phyloP scores from a whole-genome alignment of 2,797 vertebrate species.

The Todus mexicanus region DNA sequence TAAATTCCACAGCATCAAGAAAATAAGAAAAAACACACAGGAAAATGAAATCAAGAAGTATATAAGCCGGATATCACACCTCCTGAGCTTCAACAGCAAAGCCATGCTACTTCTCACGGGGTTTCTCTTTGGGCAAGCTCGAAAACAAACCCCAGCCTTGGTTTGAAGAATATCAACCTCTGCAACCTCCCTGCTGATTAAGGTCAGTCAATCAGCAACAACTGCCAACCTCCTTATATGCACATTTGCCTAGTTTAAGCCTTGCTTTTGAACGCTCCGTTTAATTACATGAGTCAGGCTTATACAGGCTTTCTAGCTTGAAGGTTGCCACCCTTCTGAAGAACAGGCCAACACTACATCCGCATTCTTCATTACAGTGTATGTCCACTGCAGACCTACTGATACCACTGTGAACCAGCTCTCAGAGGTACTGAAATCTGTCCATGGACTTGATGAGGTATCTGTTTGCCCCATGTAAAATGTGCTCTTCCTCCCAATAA shows the following conservation, averaged over 20 bases:
- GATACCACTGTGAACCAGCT: not conserved
- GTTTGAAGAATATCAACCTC: not conserved
- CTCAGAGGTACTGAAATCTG: fast-evolving
- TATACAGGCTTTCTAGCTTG: not conserved
- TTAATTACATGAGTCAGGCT: not conserved
- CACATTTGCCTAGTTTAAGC: not conserved
- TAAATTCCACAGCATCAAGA: not conserved
- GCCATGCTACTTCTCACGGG: not conserved
- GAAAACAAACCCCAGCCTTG: not conserved
- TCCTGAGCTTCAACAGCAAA: not conserved
- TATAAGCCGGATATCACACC: not conserved
- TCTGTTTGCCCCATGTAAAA: not conserved
- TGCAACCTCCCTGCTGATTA: not conserved
- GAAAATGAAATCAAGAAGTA: not conserved
- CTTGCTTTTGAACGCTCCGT: not conserved
- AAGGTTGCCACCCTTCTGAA: not conserved
- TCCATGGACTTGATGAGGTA: not conserved
- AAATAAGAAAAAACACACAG: not conserved
- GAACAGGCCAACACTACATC: not conserved
- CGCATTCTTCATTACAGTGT: fast-evolving
- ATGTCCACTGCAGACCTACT: not conserved
- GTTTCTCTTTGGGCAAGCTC: not conserved
- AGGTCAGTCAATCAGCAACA: not conserved
- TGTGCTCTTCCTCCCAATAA: not conserved
- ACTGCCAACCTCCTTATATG: not conserved